A percentile compares a stretch with the other conserved stretches of the same genome.
These are phyloP conservation scores for Kryptolebias ocellatus DNA, from an alignment of 2,797 vertebrate genomes.

Conservation along the genomic window DNA sequence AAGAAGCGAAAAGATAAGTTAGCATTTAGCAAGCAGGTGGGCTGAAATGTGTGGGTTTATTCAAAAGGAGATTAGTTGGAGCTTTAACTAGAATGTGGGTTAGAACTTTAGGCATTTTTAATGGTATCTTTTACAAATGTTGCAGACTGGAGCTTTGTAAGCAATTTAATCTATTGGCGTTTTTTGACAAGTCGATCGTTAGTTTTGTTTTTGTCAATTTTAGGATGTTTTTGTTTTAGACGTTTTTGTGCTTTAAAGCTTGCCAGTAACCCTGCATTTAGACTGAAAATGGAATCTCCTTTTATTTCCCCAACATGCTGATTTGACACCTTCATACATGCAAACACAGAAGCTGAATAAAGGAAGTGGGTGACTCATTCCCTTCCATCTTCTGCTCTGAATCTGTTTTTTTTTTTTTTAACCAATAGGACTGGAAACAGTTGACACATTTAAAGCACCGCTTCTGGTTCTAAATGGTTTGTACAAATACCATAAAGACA, in stretches of 20 bases:
- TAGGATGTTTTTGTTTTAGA: slow-evolving; percentile 12
- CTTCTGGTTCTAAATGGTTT: slow-evolving; percentile 48
- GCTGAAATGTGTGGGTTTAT: slow-evolving; percentile 40
- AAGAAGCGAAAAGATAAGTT: slow-evolving; percentile 26
- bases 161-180: slow-evolving; percentile 39
- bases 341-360: background rate
- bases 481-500: slow-evolving; percentile 7
- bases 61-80: slow-evolving; percentile 32
- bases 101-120: slow-evolving; percentile 35
- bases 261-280: slow-evolving; percentile 6
- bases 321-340: background rate
- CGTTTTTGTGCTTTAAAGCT: slow-evolving; percentile 23
- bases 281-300: slow-evolving; percentile 11
- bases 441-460: slow-evolving; percentile 26
- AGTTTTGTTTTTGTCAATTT: slow-evolving; percentile 31
- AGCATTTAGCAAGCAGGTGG: slow-evolving; percentile 44
- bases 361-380: slow-evolving; percentile 17
- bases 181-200: slow-evolving; percentile 29
- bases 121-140: slow-evolving; percentile 40
- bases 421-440: slow-evolving; percentile 20
- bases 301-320: slow-evolving; percentile 1
- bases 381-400: slow-evolving; percentile 1
- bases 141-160: slow-evolving; percentile 33
- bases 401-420: slow-evolving; percentile 14
- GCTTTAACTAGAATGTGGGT: slow-evolving; percentile 40